These are phyloP conservation scores for Nematolebias whitei DNA, from an alignment of 2,113 vertebrate genomes.

Conservation along the genomic window DNA sequence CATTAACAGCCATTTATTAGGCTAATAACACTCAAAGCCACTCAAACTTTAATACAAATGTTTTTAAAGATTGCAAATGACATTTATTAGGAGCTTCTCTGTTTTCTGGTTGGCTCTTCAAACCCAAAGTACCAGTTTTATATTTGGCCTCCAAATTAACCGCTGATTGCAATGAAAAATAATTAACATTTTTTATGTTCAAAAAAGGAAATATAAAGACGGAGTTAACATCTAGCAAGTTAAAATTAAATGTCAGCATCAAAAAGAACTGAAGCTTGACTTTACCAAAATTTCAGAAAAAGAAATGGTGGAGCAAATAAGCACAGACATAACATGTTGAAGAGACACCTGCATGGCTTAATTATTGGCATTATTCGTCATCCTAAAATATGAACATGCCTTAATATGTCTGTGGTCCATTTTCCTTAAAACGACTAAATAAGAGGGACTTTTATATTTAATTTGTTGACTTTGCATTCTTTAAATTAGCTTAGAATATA, in stretches of 20 bases:
- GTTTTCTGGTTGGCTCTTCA: too few species aligned
- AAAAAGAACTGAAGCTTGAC: not conserved
- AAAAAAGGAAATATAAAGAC: not conserved
- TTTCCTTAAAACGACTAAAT: constrained; percentile 1
- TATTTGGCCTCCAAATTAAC: too few species aligned
- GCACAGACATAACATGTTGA: constrained; percentile 21
- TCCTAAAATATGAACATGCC: constrained; percentile 6
- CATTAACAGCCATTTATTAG: too few species aligned
- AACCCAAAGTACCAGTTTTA: too few species aligned
- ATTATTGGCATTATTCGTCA: constrained; percentile 25
- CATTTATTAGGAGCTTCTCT: too few species aligned
- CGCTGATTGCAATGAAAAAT: too few species aligned
- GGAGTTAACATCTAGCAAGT: too few species aligned
- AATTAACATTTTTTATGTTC: not conserved
- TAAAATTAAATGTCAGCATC: not conserved
- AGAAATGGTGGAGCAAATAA: not conserved
- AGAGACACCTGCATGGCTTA: constrained; percentile 37
- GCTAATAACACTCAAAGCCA: too few species aligned
- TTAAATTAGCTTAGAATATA: constrained; percentile 31
- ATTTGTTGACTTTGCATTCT: constrained; percentile 29
- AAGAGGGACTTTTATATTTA: not conserved
- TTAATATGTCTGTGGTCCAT: constrained; percentile 5
- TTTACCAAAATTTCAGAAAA: too few species aligned
- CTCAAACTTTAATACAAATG: too few species aligned
- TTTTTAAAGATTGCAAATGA: too few species aligned